Conservation (phyloP, 2,888 invertebrate species). For the Flabesymbios commensalis region DNA sequence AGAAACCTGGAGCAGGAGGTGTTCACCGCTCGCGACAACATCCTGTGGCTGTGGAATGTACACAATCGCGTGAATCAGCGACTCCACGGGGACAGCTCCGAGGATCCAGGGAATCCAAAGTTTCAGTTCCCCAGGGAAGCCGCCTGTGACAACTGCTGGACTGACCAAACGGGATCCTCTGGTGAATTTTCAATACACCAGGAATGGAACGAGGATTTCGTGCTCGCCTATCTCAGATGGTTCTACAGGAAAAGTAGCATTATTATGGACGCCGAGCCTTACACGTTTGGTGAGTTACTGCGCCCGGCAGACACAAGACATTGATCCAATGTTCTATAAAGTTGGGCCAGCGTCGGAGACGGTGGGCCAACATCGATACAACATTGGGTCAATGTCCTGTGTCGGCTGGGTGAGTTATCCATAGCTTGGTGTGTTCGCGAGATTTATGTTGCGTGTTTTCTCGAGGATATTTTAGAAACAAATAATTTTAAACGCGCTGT, state of each 20-base stretch:
- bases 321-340: not conserved
- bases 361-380: too few species aligned
- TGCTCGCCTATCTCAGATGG: conserved; percentile 10
- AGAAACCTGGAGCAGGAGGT: conserved; percentile 65
- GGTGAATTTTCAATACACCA: not conserved
- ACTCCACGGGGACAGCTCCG: conserved; percentile 80
- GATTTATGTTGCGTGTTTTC: too few species aligned
- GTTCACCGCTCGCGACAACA: conserved; percentile 63
- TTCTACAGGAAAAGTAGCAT: conserved; percentile 7
- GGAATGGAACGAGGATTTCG: conserved; percentile 6
- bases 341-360: not conserved
- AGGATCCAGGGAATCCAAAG: conserved; percentile 89
- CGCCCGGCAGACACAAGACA: not conserved
- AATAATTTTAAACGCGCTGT: too few species aligned
- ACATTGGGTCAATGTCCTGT: too few species aligned
- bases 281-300: not conserved
- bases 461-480: too few species aligned
- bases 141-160: conserved; percentile 68
- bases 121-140: conserved; percentile 78
- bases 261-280: not conserved
- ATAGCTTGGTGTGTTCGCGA: too few species aligned
- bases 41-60: conserved; percentile 88
- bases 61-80: conserved; percentile 89
- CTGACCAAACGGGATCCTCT: not conserved
- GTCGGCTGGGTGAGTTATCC: too few species aligned